A percentile compares a stretch with the other conserved stretches of the same genome.
These are phyloP conservation scores for Cephus sareptanus DNA, from an alignment of 2,888 invertebrate genomes.

Conservation along the genomic window DNA sequence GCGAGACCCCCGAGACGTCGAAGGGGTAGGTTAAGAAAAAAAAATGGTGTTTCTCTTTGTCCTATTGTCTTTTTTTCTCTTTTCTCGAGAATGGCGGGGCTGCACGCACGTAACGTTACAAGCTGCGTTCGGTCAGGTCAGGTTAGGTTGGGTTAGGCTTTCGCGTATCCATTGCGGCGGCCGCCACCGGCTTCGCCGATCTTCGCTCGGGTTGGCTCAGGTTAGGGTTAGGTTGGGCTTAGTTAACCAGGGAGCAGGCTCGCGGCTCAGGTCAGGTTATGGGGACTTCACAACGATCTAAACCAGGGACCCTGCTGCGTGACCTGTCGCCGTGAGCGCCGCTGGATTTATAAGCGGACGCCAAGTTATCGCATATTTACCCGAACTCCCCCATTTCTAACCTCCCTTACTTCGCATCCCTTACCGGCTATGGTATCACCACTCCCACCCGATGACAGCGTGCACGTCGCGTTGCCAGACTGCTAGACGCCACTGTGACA, in stretches of 20 bases:
- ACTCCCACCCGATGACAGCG: slow-evolving; percentile 47
- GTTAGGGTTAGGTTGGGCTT: background rate
- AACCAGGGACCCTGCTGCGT: slow-evolving; percentile 53
- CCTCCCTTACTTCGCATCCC: slow-evolving; percentile 26
- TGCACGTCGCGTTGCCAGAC: slow-evolving; percentile 42
- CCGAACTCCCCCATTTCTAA: slow-evolving; percentile 23
- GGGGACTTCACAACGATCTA: slow-evolving; percentile 6
- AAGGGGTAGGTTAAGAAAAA: background rate
- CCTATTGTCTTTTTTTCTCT: background rate
- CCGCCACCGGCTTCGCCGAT: background rate
- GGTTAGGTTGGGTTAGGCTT: too few species aligned
- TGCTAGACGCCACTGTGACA: slow-evolving; percentile 39
- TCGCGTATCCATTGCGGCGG: background rate
- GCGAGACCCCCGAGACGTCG: background rate
- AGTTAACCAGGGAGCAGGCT: background rate
- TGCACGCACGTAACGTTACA: background rate
- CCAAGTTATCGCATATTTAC: slow-evolving; percentile 66
- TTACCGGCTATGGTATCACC: slow-evolving; percentile 24
- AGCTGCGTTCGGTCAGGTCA: background rate
- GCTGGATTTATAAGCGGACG: slow-evolving; percentile 64
- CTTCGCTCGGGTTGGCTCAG: background rate
- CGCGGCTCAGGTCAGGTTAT: background rate
- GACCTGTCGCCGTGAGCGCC: slow-evolving; percentile 64
- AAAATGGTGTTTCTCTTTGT: too few species aligned
- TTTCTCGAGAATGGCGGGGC: background rate